Evolutionary conservation across 2,797 vertebrate species (phyloP).

Genomic region (Pangasius larnaudii): DNA sequence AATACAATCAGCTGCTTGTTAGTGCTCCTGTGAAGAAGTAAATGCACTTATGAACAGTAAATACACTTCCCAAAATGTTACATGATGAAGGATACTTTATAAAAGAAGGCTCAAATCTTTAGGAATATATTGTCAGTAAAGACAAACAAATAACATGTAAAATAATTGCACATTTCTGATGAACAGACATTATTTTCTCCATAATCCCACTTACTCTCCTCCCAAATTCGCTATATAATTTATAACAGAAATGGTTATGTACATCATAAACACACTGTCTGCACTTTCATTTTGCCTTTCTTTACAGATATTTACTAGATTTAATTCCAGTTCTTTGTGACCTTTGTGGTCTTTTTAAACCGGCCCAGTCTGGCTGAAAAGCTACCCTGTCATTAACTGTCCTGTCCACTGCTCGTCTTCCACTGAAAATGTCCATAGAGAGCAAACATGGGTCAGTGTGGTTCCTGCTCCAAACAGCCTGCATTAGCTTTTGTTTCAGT

Average conservation of each 20-base stretch:
- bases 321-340: neutral
- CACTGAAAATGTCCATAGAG: neutral
- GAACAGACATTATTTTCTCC: neutral
- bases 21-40: neutral
- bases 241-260: too few species aligned
- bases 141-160: neutral
- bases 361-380: neutral
- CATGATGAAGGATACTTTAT: neutral
- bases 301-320: neutral
- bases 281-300: neutral
- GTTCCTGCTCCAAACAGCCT: neutral
- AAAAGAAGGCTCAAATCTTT: neutral
- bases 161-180: neutral
- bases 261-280: neutral
- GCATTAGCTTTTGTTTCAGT: neutral
- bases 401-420: neutral
- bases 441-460: neutral
- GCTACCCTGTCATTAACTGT: neutral
- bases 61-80: neutral
- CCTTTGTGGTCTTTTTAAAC: neutral
- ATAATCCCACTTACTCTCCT: neutral
- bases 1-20: neutral
- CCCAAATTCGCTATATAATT: too few species aligned
- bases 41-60: neutral
- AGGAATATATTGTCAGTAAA: neutral